Base-by-base conservation (phyloP, 2,888 invertebrate genomes). In the Macaria liturata region DNA sequence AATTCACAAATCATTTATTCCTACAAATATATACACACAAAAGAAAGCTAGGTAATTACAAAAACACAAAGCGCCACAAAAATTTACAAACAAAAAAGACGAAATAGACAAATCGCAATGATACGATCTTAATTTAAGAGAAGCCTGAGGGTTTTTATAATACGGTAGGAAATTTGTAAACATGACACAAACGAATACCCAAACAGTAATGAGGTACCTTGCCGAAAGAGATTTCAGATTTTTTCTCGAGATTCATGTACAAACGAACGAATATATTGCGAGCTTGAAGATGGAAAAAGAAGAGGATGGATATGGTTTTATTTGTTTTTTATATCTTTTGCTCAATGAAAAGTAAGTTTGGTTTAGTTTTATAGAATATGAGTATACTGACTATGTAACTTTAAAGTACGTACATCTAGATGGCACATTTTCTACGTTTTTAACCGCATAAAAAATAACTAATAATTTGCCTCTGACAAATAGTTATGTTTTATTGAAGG, bases 181-280 rank as follows among this genome's bases (percentile, higher is more conserved):
- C 56, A 65, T 64, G 50, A 58, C 59, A 66, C 69, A 71, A 76
- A 69, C 68, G 66, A 71, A 74, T 72, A 67, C 56, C 66, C 67
- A 68, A 73, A 75, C 72, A 66, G 69, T 81, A 83, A 81, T 80
- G 80, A 83, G 76, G 74, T 68, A 73, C 68, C 72, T 78, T 70
- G 9, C 31, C n/a, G 46, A 46, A 46, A 30, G 46, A 43, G 65
- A 61, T 31, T 46, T 47, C 40, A 37, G 42, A 31, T 30, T 45
- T 45, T 32, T 48, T 39, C 32, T 9, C 45, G 9, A 46, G 47
- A 49, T 20, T 52, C 46, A 51, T 34, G 46, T 57, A 53, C 47
- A 39, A 49, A 46, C 40, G 40, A 49, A 42, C 34, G 7, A 37
- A 37, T 6, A 37, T 7, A 37, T 37, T 7, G 34, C 7, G 34